A percentile compares a stretch with the other conserved stretches of the same genome.
phyloP scores from a whole-genome alignment of 2,888 invertebrate genomes.

The Eupeodes latifasciatus region DNA sequence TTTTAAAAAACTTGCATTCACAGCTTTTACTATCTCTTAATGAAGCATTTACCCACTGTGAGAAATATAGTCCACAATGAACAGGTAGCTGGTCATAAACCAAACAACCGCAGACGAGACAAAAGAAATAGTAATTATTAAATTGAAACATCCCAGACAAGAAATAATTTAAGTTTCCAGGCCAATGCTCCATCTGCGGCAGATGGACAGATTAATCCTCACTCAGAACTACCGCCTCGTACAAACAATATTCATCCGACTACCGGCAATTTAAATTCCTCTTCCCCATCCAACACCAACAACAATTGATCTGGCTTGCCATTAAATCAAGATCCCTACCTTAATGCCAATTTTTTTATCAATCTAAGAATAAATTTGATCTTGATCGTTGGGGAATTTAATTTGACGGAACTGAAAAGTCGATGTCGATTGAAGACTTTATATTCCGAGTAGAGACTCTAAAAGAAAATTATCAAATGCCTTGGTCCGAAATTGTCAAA shows the following conservation, averaged over 20 bases:
- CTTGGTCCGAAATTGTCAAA: conserved; percentile 19
- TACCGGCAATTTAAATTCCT: neutral
- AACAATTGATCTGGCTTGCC: neutral
- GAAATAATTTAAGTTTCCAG: neutral
- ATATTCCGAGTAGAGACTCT: conserved; percentile 28
- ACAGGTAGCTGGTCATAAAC: neutral
- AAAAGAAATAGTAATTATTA: neutral
- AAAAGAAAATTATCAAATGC: conserved; percentile 1
- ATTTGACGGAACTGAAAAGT: conserved; percentile 19
- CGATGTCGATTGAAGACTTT: conserved; percentile 28
- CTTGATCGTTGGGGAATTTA: no score
- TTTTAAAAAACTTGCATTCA: neutral
- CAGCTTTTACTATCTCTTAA: neutral
- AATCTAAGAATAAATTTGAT: neutral
- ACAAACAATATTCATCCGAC: neutral
- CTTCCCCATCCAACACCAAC: conserved; percentile 1
- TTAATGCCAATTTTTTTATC: neutral
- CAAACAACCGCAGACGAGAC: neutral
- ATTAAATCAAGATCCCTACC: conserved; percentile 2
- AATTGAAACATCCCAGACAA: neutral
- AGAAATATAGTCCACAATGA: neutral
- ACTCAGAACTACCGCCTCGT: conserved; percentile 1
- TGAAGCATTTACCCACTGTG: conserved; percentile 1
- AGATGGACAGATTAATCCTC: neutral
- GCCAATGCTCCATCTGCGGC: neutral